Conservation (phyloP, 2,113 vertebrate species). For the Spea bombifrons region DNA sequence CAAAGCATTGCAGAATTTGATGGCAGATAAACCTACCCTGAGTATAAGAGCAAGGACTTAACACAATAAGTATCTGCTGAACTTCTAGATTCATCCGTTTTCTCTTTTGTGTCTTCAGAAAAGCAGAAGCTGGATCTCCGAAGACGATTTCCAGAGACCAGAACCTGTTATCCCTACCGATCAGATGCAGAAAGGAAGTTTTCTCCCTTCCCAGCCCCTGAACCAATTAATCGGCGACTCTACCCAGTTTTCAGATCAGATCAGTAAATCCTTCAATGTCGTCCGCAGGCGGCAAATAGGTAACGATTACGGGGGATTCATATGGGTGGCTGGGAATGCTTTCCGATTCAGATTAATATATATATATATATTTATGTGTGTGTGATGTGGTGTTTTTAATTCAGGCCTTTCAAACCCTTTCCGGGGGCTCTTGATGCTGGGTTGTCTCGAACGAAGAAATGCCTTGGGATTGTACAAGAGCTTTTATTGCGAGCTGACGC, state of each 20-base stretch:
- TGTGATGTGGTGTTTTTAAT: neutral
- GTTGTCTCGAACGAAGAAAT: slow-evolving; percentile 78
- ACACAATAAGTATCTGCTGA: no score
- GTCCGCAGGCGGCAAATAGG: slow-evolving; percentile 87
- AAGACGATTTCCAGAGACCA: slow-evolving; percentile 86
- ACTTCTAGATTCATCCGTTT: no score
- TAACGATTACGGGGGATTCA: slow-evolving; percentile 52
- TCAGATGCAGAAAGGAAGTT: neutral
- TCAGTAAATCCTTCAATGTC: slow-evolving; percentile 70
- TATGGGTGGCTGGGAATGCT: no score
- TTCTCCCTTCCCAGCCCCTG: slow-evolving; percentile 37
- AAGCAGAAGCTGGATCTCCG: slow-evolving; percentile 84
- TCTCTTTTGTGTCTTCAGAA: slow-evolving; percentile 60
- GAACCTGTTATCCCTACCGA: slow-evolving; percentile 10
- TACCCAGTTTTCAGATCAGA: slow-evolving; percentile 31
- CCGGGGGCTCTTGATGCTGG: slow-evolving; percentile 88
- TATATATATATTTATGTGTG: neutral
- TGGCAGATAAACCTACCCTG: no score
- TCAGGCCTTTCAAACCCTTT: slow-evolving; percentile 89
- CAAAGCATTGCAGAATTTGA: no score
- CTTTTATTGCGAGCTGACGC: slow-evolving; percentile 87
- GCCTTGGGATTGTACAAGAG: slow-evolving; percentile 85
- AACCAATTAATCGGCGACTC: neutral
- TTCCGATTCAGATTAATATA: neutral
- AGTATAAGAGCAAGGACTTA: no score